phyloP scores from a whole-genome alignment of 2,113 vertebrate species.

The Genyomyrus donnyi region DNA sequence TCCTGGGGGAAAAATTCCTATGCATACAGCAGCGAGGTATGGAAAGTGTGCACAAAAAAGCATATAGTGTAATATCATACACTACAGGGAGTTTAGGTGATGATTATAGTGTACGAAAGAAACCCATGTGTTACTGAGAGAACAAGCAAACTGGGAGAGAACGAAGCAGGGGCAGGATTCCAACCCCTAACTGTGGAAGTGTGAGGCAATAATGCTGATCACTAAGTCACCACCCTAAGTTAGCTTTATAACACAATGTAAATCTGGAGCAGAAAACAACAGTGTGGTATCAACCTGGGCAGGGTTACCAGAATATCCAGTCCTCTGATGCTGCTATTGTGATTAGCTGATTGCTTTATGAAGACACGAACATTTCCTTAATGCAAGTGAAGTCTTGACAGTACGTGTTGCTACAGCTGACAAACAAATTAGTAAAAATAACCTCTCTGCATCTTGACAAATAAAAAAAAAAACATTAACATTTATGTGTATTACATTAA shows the following conservation, averaged over 20 bases:
- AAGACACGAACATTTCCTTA: neutral
- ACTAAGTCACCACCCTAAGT: neutral
- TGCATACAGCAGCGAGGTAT: neutral
- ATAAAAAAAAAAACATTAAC: neutral
- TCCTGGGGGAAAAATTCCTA: neutral
- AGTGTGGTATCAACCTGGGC: neutral
- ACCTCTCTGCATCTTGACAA: neutral
- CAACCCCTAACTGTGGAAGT: neutral
- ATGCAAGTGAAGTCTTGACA: neutral
- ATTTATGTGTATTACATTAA: neutral
- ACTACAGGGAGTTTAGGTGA: neutral
- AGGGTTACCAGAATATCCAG: neutral
- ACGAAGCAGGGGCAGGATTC: neutral
- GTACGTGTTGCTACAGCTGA: neutral
- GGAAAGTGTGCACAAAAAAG: neutral
- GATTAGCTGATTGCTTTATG: neutral
- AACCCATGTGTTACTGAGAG: neutral
- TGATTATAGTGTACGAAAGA: neutral
- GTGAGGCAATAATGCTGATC: neutral
- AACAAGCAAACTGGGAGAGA: neutral
- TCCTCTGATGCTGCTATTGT: neutral
- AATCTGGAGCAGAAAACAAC: neutral
- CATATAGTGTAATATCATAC: neutral
- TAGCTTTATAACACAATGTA: neutral
- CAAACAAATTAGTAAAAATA: neutral